phyloP scores from a whole-genome alignment of 2,888 invertebrate genomes.

The Rhyacophila evoluta region DNA sequence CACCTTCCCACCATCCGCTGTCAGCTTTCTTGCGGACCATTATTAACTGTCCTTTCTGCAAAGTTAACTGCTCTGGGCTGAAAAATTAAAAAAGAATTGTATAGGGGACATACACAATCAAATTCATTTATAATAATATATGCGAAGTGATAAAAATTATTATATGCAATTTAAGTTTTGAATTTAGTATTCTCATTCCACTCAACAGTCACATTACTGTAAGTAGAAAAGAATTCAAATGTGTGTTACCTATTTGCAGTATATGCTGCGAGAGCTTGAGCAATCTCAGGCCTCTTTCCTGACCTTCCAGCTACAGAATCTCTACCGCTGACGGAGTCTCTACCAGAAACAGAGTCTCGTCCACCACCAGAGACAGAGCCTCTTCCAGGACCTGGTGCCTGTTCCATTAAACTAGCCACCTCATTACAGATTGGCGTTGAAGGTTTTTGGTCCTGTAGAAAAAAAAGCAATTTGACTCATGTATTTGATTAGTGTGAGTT shows the following conservation, averaged over 20 bases:
- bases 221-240: too few species aligned
- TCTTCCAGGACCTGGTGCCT: background rate
- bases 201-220: too few species aligned
- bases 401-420: slow-evolving; percentile 59
- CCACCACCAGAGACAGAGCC: slow-evolving; percentile 46
- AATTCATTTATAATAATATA: too few species aligned
- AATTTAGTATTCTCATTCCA: too few species aligned
- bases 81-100: too few species aligned
- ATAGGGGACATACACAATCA: too few species aligned
- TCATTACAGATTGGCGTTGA: slow-evolving; percentile 66
- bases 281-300: slow-evolving; percentile 89
- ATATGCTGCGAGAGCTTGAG: slow-evolving; percentile 93
- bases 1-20: slow-evolving; percentile 99
- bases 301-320: slow-evolving; percentile 60
- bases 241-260: slow-evolving; percentile 86
- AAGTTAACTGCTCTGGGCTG: slow-evolving; percentile 90
- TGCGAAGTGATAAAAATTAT: too few species aligned
- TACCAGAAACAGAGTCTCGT: slow-evolving; percentile 58
- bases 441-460: slow-evolving; percentile 63
- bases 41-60: slow-evolving; percentile 92
- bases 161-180: too few species aligned
- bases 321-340: slow-evolving; percentile 65
- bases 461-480: too few species aligned
- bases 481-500: too few species aligned
- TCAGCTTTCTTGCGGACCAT: slow-evolving; percentile 97